These are phyloP conservation scores for Ctenosaura bakeri DNA, from an alignment of 2,797 vertebrate genomes.

Conservation along the genomic window DNA sequence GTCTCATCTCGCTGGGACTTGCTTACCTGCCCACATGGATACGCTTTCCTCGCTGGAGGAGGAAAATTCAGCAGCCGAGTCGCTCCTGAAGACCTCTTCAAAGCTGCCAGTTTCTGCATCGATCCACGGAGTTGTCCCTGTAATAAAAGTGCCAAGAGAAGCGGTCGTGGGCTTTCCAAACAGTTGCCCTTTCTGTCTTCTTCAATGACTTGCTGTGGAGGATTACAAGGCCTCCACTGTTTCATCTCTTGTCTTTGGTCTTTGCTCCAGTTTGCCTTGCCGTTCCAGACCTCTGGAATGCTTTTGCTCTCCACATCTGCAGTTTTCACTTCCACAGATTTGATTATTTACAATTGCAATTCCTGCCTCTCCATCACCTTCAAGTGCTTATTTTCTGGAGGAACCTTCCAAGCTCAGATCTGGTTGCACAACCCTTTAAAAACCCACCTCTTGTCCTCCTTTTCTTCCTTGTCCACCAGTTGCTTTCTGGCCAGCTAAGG, in stretches of 20 bases:
- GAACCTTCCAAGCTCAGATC: too few relatives aligned
- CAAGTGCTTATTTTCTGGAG: too few relatives aligned
- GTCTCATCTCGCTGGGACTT: rapidly evolving
- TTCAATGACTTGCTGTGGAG: not conserved
- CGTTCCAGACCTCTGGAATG: not conserved
- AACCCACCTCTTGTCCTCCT: too few relatives aligned
- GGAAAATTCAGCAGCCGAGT: not conserved
- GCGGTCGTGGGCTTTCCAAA: too few relatives aligned
- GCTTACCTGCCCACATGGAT: slow-evolving; percentile 4
- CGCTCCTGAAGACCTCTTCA: not conserved
- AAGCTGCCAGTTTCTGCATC: not conserved
- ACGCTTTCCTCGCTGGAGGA: not conserved
- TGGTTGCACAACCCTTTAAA: too few relatives aligned
- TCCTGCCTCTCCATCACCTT: too few relatives aligned
- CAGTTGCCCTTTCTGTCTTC: not conserved
- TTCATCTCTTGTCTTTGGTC: not conserved
- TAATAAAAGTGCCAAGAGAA: not conserved
- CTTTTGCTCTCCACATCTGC: too few relatives aligned
- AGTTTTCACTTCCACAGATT: too few relatives aligned
- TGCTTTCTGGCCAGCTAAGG: too few relatives aligned
- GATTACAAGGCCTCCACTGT: rapidly evolving
- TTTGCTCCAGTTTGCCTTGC: too few relatives aligned
- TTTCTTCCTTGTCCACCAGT: too few relatives aligned
- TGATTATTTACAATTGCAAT: too few relatives aligned
- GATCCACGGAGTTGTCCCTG: not conserved